phyloP scores from a whole-genome alignment of 2,888 invertebrate genomes.

The Cerastis rubricosa region DNA sequence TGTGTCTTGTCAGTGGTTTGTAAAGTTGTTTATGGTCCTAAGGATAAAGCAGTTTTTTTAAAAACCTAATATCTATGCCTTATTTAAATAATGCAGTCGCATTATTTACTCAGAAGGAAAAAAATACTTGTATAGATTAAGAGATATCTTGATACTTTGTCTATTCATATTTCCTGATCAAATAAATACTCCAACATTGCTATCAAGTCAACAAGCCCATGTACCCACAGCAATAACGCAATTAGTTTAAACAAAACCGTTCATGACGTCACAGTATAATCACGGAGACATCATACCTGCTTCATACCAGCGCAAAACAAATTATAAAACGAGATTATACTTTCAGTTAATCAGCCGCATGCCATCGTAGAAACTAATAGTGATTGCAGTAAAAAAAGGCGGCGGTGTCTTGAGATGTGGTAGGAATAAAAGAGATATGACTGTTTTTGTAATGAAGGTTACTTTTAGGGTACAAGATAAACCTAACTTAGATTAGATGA shows the following conservation, averaged over 20 bases:
- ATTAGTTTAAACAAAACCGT: slow-evolving; percentile 39
- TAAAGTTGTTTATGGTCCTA: background rate
- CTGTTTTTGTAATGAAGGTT: background rate
- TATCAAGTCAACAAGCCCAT: background rate
- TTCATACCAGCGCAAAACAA: slow-evolving; percentile 25
- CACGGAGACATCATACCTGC: slow-evolving; percentile 32
- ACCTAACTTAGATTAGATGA: background rate
- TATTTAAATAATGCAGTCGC: background rate
- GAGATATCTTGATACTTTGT: background rate
- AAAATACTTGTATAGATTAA: background rate
- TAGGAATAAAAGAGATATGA: slow-evolving; percentile 17
- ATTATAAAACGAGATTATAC: slow-evolving; percentile 55
- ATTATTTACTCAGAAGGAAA: background rate
- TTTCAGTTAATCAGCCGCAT: slow-evolving; percentile 58
- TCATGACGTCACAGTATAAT: slow-evolving; percentile 31
- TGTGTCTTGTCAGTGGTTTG: background rate
- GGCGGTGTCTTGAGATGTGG: slow-evolving; percentile 21
- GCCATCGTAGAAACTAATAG: slow-evolving; percentile 63
- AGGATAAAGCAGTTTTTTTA: background rate
- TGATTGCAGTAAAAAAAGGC: slow-evolving; percentile 58
- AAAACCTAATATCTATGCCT: too few relatives aligned
- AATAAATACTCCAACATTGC: background rate
- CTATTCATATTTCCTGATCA: background rate
- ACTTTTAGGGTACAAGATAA: background rate
- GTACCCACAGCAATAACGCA: slow-evolving; percentile 2